These are phyloP conservation scores for Corydoras sp. DNA, from an alignment of 2,113 vertebrate genomes.

Conservation along the genomic window DNA sequence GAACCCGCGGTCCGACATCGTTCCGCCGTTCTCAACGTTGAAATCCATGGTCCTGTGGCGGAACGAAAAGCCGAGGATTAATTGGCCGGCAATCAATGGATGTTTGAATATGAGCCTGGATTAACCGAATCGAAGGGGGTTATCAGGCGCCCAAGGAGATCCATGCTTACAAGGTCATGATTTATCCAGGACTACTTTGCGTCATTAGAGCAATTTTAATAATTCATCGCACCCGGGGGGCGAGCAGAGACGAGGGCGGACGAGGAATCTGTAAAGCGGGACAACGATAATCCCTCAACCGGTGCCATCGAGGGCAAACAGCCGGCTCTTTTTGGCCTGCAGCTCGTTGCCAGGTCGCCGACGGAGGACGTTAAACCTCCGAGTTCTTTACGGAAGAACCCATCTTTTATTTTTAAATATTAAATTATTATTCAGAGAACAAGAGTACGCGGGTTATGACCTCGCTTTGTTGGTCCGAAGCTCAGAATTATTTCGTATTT, in stretches of 20 bases:
- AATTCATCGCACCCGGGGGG: constrained; percentile 58
- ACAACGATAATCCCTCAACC: constrained; percentile 48
- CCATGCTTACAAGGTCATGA: constrained; percentile 67
- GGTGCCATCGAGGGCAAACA: constrained; percentile 30
- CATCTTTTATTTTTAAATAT: neutral
- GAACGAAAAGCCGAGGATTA: constrained; percentile 51
- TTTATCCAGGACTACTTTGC: constrained; percentile 57
- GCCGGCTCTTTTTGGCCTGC: constrained; percentile 42
- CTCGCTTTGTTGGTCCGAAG: constrained; percentile 4
- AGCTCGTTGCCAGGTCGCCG: constrained; percentile 30
- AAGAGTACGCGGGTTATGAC: constrained; percentile 1
- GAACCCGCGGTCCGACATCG: constrained; percentile 35
- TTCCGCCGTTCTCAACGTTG: constrained; percentile 33
- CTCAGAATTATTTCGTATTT: constrained; percentile 21
- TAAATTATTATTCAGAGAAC: neutral
- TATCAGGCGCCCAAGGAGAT: constrained; percentile 57
- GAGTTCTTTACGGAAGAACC: constrained; percentile 5
- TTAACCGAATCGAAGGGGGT: constrained; percentile 52
- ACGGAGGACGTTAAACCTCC: neutral
- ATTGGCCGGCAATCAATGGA: constrained; percentile 44
- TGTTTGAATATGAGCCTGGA: constrained; percentile 41
- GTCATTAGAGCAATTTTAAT: constrained; percentile 66
- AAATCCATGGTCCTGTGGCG: constrained; percentile 47
- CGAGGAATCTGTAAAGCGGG: constrained; percentile 49
- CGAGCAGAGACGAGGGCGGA: constrained; percentile 44